Evolutionary conservation across 2,888 invertebrate species (phyloP).

Genomic region (Himalopsyche japonica): DNA sequence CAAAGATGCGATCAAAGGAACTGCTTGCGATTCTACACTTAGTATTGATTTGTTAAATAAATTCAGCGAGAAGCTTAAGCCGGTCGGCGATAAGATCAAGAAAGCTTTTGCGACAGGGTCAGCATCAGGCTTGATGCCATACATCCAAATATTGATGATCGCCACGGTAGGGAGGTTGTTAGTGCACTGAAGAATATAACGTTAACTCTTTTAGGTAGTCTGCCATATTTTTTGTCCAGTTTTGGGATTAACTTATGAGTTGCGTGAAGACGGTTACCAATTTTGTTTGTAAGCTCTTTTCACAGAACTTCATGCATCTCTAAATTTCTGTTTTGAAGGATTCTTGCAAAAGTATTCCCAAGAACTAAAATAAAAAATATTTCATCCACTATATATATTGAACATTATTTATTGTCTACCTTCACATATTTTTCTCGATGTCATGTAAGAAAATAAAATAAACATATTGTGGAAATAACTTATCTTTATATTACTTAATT

Average conservation of each 20-base stretch:
- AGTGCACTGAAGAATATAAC: constrained; percentile 2
- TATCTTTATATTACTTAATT: no score
- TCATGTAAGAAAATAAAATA: no score
- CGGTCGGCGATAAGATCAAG: constrained; percentile 47
- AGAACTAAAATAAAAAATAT: no score
- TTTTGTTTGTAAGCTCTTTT: neutral
- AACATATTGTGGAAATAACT: no score
- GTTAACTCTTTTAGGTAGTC: neutral
- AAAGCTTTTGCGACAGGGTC: constrained; percentile 20
- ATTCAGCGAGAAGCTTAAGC: constrained; percentile 58
- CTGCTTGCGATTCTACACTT: constrained; percentile 68
- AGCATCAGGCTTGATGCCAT: neutral
- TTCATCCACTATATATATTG: no score
- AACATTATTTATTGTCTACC: no score
- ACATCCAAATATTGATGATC: neutral
- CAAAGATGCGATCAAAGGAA: constrained; percentile 70
- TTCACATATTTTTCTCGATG: no score
- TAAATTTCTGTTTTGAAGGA: neutral
- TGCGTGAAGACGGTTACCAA: constrained; percentile 36
- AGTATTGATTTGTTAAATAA: constrained; percentile 61
- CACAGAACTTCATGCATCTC: neutral
- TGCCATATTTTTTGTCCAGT: constrained; percentile 28
- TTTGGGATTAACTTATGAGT: constrained; percentile 12
- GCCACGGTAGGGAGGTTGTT: neutral
- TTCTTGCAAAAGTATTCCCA: no score